phyloP scores from a whole-genome alignment of 2,888 invertebrate genomes.

The Beris morrisii region DNA sequence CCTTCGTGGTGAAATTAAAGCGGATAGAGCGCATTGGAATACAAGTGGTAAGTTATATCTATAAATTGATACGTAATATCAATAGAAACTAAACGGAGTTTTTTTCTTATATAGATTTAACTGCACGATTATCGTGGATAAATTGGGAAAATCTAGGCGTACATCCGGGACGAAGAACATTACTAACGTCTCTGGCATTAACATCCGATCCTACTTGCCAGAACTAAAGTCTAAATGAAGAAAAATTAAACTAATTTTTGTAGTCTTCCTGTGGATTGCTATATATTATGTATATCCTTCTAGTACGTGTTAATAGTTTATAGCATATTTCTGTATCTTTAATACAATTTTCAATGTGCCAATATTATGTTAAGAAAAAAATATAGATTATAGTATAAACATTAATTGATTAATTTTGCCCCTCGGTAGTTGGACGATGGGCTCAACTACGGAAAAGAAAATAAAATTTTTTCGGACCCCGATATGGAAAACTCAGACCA shows the following conservation, averaged over 20 bases:
- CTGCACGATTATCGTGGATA: constrained; percentile 96
- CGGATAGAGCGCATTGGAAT: constrained; percentile 90
- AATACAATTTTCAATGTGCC: neutral
- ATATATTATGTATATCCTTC: neutral
- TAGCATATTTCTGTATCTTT: neutral
- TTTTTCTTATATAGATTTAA: constrained; percentile 71
- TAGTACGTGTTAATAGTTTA: neutral
- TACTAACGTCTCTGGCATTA: constrained; percentile 78
- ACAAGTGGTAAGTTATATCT: constrained; percentile 76
- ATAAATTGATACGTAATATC: neutral
- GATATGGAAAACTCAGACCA: too few species aligned
- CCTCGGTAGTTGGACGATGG: too few species aligned
- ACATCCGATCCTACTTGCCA: constrained; percentile 64
- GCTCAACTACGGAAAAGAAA: too few species aligned
- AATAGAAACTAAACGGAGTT: too few species aligned
- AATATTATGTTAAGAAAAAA: too few species aligned
- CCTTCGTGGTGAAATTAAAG: constrained; percentile 85
- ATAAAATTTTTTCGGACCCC: too few species aligned
- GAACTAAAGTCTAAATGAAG: neutral
- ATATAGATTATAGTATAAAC: too few species aligned
- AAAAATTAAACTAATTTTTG: neutral
- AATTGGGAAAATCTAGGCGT: constrained; percentile 99
- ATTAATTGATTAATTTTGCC: too few species aligned
- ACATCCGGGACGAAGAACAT: constrained; percentile 81
- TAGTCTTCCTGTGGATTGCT: constrained; percentile 6